These are phyloP conservation scores for Erynnis tages DNA, from an alignment of 2,888 invertebrate species.

Conservation along the genomic window DNA sequence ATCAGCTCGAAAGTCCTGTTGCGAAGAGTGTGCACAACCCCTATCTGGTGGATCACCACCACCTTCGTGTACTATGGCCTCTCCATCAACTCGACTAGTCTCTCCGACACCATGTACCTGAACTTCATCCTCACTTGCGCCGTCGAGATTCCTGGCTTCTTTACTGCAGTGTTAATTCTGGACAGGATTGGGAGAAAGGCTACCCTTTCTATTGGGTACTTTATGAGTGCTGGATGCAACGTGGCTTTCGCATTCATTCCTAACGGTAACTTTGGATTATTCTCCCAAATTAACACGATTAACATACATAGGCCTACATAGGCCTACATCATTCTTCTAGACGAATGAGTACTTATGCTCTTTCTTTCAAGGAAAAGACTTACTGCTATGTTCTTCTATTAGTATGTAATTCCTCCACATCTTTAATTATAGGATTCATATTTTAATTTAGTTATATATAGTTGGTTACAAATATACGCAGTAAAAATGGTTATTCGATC, in stretches of 20 bases:
- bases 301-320: no score
- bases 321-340: no score
- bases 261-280: conserved; percentile 36
- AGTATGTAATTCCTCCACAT: no score
- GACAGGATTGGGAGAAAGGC: conserved; percentile 60
- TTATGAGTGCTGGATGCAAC: conserved; percentile 34
- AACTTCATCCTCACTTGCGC: conserved; percentile 82
- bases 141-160: conserved; percentile 84
- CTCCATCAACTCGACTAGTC: conserved; percentile 85
- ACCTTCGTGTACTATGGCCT: conserved; percentile 87
- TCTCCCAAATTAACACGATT: neutral
- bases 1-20: conserved; percentile 73
- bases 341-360: no score
- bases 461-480: no score
- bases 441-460: no score
- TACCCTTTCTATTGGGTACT: conserved; percentile 37
- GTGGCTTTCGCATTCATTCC: conserved; percentile 35
- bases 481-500: no score
- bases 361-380: no score
- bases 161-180: conserved; percentile 81
- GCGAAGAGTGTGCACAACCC: conserved; percentile 80
- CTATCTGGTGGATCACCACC: conserved; percentile 86
- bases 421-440: no score
- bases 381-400: no score
- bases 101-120: conserved; percentile 85